Percentiles rank a stretch among this genome's conserved stretches.
phyloP scores from a whole-genome alignment of 53 echinoderm and acorn worm species.

The Echinometra lucunter region DNA sequence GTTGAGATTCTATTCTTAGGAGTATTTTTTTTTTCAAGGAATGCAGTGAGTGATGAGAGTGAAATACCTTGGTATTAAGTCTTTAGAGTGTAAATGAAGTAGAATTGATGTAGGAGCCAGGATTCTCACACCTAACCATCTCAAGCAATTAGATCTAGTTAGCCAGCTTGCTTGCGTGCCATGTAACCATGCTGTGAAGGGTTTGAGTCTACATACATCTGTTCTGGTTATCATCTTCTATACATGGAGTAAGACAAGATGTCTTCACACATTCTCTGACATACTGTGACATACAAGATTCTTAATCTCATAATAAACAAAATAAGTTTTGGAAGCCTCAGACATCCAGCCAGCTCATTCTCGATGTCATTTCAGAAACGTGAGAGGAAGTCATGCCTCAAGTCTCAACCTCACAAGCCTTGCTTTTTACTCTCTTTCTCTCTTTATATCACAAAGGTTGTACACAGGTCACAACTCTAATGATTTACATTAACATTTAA shows the following conservation, averaged over 20 bases:
- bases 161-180: conserved; percentile 38
- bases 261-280: conserved; percentile 15
- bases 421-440: neutral
- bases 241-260: conserved; percentile 28
- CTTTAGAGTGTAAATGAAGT: conserved; percentile 53
- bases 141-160: conserved; percentile 31
- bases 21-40: conserved; percentile 34
- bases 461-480: neutral
- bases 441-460: neutral
- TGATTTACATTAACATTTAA: neutral
- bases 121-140: conserved; percentile 5
- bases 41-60: conserved; percentile 9
- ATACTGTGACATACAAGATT: neutral
- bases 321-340: conserved; percentile 9
- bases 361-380: conserved; percentile 8
- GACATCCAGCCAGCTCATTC: conserved; percentile 23
- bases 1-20: conserved; percentile 2
- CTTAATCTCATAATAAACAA: neutral
- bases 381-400: conserved; percentile 8
- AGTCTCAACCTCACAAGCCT: conserved; percentile 22
- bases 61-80: conserved; percentile 65
- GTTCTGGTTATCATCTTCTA: conserved; percentile 47
- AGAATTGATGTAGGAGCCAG: conserved; percentile 50
- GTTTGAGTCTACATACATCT: conserved; percentile 45
- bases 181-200: neutral